Evolutionary conservation across 2,113 vertebrate species (phyloP).

Genomic region (Bos javanicus): DNA sequence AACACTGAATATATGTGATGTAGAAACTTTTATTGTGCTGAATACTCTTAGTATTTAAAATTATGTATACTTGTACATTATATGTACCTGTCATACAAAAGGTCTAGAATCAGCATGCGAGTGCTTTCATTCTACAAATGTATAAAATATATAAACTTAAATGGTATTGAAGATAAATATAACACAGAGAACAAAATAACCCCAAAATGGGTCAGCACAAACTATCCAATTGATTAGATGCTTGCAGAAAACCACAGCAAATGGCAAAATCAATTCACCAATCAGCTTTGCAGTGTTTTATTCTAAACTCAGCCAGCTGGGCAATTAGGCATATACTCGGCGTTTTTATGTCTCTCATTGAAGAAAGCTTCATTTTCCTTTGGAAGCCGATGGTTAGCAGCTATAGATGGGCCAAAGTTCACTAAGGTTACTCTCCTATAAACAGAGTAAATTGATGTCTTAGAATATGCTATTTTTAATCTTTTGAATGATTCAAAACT

Average conservation of each 20-base stretch:
- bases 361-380: conserved; percentile 68
- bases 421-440: conserved; percentile 29
- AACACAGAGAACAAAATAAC: conserved; percentile 67
- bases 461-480: conserved; percentile 39
- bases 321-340: conserved; percentile 71
- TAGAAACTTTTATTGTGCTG: neutral
- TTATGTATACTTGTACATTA: conserved; percentile 19
- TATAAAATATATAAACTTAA: conserved; percentile 34
- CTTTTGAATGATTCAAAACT: conserved; percentile 53
- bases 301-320: conserved; percentile 70
- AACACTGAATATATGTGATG: neutral
- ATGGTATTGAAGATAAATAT: conserved; percentile 67
- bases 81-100: conserved; percentile 38
- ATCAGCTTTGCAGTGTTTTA: conserved; percentile 76
- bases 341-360: conserved; percentile 78
- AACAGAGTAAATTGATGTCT: conserved; percentile 44
- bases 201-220: conserved; percentile 75
- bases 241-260: conserved; percentile 78
- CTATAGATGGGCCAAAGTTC: conserved; percentile 56
- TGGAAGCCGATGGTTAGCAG: conserved; percentile 63
- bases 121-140: conserved; percentile 59
- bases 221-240: conserved; percentile 78
- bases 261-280: conserved; percentile 81
- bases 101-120: conserved; percentile 20
- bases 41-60: conserved; percentile 45